Evolutionary conservation across 2,888 invertebrate genomes (phyloP).

Genomic region (Lucinisca nassula): DNA sequence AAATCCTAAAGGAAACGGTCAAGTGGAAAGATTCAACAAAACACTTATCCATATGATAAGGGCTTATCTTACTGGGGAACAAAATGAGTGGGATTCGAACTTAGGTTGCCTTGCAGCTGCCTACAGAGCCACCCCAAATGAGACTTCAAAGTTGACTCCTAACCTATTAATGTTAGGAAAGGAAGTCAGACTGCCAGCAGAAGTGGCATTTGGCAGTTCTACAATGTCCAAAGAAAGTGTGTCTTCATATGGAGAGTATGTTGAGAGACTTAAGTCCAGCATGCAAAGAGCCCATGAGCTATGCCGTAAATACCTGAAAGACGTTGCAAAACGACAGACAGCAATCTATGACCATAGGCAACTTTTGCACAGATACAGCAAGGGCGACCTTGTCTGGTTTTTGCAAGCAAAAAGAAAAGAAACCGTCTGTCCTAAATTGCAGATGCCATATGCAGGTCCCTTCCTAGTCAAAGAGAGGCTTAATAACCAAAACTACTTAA

Average conservation of each 20-base stretch:
- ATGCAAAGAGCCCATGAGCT: conserved; percentile 39
- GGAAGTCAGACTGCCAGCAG: conserved; percentile 63
- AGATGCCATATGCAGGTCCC: conserved; percentile 7
- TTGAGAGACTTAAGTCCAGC: conserved; percentile 12
- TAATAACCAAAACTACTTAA: neutral
- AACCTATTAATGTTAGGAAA: conserved; percentile 63
- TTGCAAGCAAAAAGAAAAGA: neutral
- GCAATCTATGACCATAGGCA: conserved; percentile 4
- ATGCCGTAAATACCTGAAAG: conserved; percentile 20
- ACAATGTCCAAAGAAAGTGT: neutral
- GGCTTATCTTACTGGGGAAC: conserved; percentile 51
- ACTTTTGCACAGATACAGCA: neutral
- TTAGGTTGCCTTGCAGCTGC: conserved; percentile 61
- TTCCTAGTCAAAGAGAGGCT: neutral
- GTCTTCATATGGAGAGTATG: conserved; percentile 33
- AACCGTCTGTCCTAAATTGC: neutral
- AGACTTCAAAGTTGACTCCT: conserved; percentile 56
- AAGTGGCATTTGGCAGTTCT: conserved; percentile 40
- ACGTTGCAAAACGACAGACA: neutral
- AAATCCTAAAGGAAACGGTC: conserved; percentile 62
- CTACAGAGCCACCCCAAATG: conserved; percentile 54
- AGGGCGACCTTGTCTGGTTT: neutral
- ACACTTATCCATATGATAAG: conserved; percentile 53
- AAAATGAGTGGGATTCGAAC: conserved; percentile 64
- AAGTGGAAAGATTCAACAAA: conserved; percentile 52